Conservation (phyloP, 2,888 invertebrate genomes). For the Tinea semifulvella region DNA sequence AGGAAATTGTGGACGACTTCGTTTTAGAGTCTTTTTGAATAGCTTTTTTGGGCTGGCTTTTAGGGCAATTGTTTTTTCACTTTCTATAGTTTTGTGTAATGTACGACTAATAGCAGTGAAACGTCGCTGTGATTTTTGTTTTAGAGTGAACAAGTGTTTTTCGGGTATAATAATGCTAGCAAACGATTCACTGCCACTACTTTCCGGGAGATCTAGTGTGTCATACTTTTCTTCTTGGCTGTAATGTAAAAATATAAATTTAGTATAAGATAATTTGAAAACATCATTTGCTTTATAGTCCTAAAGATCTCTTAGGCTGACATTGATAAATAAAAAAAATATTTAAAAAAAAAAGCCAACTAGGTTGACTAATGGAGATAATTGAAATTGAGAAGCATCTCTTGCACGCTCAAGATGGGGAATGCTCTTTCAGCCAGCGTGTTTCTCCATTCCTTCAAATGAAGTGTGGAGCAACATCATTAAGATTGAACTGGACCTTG, state of each 20-base stretch:
- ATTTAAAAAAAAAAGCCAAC: too few relatives aligned
- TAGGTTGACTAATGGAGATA: too few relatives aligned
- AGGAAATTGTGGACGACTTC: constrained; percentile 30
- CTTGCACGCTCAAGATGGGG: too few relatives aligned
- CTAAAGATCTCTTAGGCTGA: too few relatives aligned
- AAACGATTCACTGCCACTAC: constrained; percentile 50
- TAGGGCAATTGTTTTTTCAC: constrained; percentile 28
- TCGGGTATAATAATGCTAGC: constrained; percentile 49
- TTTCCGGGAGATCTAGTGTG: constrained; percentile 42
- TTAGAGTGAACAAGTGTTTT: constrained; percentile 41
- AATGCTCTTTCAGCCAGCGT: too few relatives aligned
- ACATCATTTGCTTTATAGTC: too few relatives aligned
- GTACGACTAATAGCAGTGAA: constrained; percentile 34
- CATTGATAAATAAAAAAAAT: too few relatives aligned
- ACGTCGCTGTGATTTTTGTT: constrained; percentile 34
- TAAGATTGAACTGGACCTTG: too few relatives aligned
- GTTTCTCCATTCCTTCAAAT: too few relatives aligned
- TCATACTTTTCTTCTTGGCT: constrained; percentile 42
- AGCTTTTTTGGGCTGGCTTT: constrained; percentile 13
- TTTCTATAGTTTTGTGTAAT: constrained; percentile 28
- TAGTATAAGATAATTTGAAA: too few relatives aligned
- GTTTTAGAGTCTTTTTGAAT: constrained; percentile 10
- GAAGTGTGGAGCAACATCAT: too few relatives aligned
- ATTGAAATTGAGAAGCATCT: too few relatives aligned
- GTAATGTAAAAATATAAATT: constrained; percentile 22